A percentile compares a stretch with the other conserved stretches of the same genome.
Conservation (phyloP, 2,797 vertebrate species). For the Pseudomugil tenellus region DNA sequence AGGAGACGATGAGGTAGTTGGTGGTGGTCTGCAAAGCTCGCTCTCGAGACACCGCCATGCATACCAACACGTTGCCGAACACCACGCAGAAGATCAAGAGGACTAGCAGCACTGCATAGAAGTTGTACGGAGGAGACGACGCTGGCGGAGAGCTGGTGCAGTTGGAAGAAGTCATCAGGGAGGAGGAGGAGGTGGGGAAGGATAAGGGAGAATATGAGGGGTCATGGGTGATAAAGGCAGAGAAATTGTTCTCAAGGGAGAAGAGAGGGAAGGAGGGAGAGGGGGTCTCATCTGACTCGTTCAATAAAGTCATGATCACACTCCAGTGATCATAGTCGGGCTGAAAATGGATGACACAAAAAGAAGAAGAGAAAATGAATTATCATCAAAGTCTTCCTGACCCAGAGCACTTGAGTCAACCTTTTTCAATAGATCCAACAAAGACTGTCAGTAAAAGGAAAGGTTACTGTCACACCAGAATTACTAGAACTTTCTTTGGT, state of each 20-base stretch:
- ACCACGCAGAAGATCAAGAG: constrained; percentile 84
- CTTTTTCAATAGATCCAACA: constrained; percentile 6
- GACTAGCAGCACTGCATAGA: constrained; percentile 82
- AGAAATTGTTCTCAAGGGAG: constrained; percentile 45
- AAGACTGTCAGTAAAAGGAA: neutral
- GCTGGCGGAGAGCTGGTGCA: constrained; percentile 58
- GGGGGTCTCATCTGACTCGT: constrained; percentile 54
- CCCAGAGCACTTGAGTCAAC: constrained; percentile 2
- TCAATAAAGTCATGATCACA: constrained; percentile 69
- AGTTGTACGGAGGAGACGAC: constrained; percentile 81
- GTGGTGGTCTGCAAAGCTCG: constrained; percentile 82
- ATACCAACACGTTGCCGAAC: constrained; percentile 83
- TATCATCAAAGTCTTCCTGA: neutral
- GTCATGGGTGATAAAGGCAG: constrained; percentile 49
- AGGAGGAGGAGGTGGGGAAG: constrained; percentile 45
- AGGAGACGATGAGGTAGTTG: constrained; percentile 85
- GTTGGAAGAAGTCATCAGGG: constrained; percentile 59
- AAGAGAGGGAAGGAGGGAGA: constrained; percentile 46
- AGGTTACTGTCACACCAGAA: constrained; percentile 1
- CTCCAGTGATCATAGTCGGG: constrained; percentile 50
- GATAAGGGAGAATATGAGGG: constrained; percentile 43
- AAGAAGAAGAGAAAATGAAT: constrained; percentile 31
- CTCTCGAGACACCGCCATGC: constrained; percentile 79
- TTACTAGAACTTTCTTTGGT: constrained; percentile 14
- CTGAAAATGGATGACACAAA: constrained; percentile 52